Evolutionary conservation across 2,113 vertebrate genomes (phyloP), one percentile per base, ranked within the genome.

Genomic region (Pristiophorus japonicus): DNA sequence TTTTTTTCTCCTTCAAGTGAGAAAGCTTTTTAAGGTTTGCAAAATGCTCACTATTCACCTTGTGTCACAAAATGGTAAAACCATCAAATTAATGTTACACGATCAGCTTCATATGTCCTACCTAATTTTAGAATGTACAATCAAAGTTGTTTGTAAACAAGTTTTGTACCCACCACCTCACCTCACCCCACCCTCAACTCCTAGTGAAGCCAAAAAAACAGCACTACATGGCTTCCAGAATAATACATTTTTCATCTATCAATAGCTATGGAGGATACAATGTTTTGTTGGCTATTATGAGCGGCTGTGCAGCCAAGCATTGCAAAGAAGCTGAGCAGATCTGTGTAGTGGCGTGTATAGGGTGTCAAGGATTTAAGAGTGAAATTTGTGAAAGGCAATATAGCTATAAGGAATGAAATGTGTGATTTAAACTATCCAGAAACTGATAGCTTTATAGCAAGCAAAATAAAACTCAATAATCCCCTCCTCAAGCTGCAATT

Each of bases 391-490:
- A 62, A 59, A 59, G 87, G 18, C 30, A 90, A 59, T 85, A 85
- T 85, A 47, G 45, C 81, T 47, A 85, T 90, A 30, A 90, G 87
- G 47, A 59, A 59, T 90, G 45, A 12, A 90, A 90, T 90, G 45
- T 59, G 55, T 90, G 87, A 59, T 90, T 88, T 90, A 59, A 59
- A 59, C 51, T 5, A 30, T 90, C 87, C 10, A 14, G 51, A 4
- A 90, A 90, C 51, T 90, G 87, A 90, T 27, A 34, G 87, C 27
- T 34, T 90, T 90, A 90, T 90, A 51, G 51, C 34, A 59, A 90
- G 87, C 30, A 90, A 90, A 90, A 30, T 81, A 42, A 90, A 59
- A 59, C 55, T 51, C 87, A 90, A 59, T 90, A 90, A 90, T 90
- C 47, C 47, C 51, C 51, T 59, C 87, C 30, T 45, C 47, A 59